Evolutionary conservation across 2,888 invertebrate genomes (phyloP), one percentile per base, ranked within the genome.

Genomic region (Calameuta filiformis): DNA sequence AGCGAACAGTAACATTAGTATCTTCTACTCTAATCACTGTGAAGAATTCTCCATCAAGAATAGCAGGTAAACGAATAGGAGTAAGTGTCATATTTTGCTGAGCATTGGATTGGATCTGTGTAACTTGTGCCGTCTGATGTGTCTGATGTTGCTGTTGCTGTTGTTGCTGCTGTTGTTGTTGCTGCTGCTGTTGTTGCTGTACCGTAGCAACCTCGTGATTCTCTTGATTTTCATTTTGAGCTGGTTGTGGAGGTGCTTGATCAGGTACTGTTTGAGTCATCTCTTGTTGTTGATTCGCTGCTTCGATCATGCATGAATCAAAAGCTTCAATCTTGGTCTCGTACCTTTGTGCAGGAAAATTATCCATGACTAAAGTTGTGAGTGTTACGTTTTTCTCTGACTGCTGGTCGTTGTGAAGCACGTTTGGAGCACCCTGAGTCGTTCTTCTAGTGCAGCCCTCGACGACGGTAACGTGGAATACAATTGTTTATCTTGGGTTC

Each of bases 31-130:
- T 88, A 40, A 90, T 88, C 40, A 91, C 91, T 23, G 85, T 87
- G 79, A 91, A 91, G 79, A 90, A 91, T 81, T 91, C 90, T 69
- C 91, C 91, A 80, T 91, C 91, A 3, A 91, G 81, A 75, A 91
- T 88, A n/a, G 91, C 91, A 35, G 92, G 91, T 75, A 91, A 83
- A 82, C 91, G 84, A 73, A 91, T 86, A 12, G 90, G 90, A 73
- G 90, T 91, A n/a, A 91, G 84, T 2, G 89, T 87, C 81, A 89
- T 84, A 76, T 87, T 90, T 68, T 86, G 88, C 75, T 89, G 89
- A 35, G 82, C 76, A 73, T 88, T 89, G 2, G 86, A 83, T 40
- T 89, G 90, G n/a, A 88, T 81, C 4, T 86, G 85, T 11, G 85
- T 77, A 23, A 85, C 81, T 73, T 88, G 89, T 81, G 85, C 85